Base-by-base conservation (phyloP, 2,888 invertebrate species). In the Oscheius sp. region DNA sequence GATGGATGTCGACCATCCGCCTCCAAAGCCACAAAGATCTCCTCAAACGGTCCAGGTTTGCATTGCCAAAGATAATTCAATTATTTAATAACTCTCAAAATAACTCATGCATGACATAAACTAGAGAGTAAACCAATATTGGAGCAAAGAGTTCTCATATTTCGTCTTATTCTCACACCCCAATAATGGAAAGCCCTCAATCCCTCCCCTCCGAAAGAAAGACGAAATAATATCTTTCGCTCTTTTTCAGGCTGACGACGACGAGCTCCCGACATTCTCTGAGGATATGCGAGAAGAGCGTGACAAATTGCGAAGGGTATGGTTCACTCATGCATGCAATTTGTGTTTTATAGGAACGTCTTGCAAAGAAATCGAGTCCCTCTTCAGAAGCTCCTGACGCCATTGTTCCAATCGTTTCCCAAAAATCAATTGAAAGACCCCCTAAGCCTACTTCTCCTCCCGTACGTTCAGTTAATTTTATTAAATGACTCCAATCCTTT, bases 261-360 rank as follows among this genome's bases (percentile, higher is more conserved):
- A 80, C 33, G 77, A 75, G 31, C 27, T 65, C 37, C 80, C 80
- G 0, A 73, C 72, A 10, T 80, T 80, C 57, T 79, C 79, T 1
- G 80, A 80, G 53, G 80, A 80, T 42, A 80, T 80, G 80, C 63
- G 71, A 34, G 78, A 79, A 42, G 76, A 79, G 37, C 48, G 80
- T 33, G 71, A 72, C 57, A 67, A 71, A 57, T 37, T 76, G 15
- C 45, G 69, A 63, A 69, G 72, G 29, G 65, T 68, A 53, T 12
- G 57, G 29, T 34, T 12, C 1, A 37, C n/a, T 27, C 23, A 34
- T 34, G 25, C 6, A 52, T 39, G 3, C 5, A 50, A 27, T 34
- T 23, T 10, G 3, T 1, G 15, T 52, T 31, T 65, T 23, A 1
- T 17, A 52, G 31, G 39, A 46, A 29, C 15, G 17, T 23, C 25